A percentile compares a stretch with the other conserved stretches of the same genome.
Conservation (phyloP, 2,797 vertebrate species). For the Psittacula derbiana region DNA sequence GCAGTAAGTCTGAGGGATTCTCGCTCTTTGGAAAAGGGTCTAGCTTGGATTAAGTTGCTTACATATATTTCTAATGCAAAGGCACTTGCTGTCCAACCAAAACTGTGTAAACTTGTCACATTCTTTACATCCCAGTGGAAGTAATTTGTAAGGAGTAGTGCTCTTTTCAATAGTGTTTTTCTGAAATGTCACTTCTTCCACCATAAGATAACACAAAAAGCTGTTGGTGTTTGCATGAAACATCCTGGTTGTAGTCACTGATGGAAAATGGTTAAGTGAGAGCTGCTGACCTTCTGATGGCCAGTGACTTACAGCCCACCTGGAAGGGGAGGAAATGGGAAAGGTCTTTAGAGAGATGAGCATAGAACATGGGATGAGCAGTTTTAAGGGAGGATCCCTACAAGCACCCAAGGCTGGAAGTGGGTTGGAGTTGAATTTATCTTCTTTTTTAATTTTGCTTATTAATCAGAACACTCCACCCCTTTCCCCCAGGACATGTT, state of each 20-base stretch:
- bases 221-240: fast-evolving
- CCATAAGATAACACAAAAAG: background rate
- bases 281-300: background rate
- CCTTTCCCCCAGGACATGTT: background rate
- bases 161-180: background rate
- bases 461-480: background rate
- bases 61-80: background rate
- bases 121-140: background rate
- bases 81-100: background rate
- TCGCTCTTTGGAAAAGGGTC: background rate
- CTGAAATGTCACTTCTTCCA: background rate
- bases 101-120: background rate
- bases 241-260: background rate
- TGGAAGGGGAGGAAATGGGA: background rate
- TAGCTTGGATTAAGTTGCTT: background rate
- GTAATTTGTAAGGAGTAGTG: background rate
- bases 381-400: background rate
- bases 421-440: background rate
- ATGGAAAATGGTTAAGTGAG: background rate
- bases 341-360: background rate
- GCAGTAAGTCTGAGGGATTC: background rate
- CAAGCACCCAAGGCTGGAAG: background rate
- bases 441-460: background rate
- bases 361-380: background rate
- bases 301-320: background rate